Base-by-base conservation (phyloP, 2,113 vertebrate genomes). In the Meleagris gallopavo region DNA sequence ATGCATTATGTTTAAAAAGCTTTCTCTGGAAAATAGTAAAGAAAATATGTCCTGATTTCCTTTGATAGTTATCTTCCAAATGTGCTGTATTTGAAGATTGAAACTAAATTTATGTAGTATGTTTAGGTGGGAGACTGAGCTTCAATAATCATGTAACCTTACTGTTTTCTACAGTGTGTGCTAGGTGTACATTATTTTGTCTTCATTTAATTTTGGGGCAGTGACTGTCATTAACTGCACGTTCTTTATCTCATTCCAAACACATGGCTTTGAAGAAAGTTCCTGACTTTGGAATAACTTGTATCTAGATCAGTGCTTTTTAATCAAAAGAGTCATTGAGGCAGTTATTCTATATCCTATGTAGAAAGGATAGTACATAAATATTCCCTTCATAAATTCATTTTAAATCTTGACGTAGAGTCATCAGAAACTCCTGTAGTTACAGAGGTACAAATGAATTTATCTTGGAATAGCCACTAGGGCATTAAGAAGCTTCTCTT, bases 301-400 rank as follows among this genome's bases (percentile, higher is more conserved):
- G 25, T 58, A 24, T 69, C 55, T 72, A 70, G 69, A 86, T 86
- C 50, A 87, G 87, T 45, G 19, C 60, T 85, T 78, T 73, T 97
- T 88, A 62, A 41, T 95, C 41, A 90, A 67, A 95, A 85, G 18
- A 74, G 65, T 85, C 43, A 75, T 94, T 86, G 41, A 94, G 71
- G 91, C 74, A 45, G 3, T 86, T 21, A 3, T 52, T 94, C 52
- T 82, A 67, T 79, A 83, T 87, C 41, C 34, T 70, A 2, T 40
- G 12, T 57, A 67, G 46, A 88, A 85, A 43, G 9, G 27, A 55
- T 70, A 62, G 52, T 54, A 46, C 30, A 40, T 92, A 91, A 91
- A 86, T 88, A 81, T 69, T 52, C 13, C n/a, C 21, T 78, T 69
- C 32, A 43, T 40, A 62, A 86, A 83, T 71, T 18, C 10, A 32